phyloP scores from a whole-genome alignment of 2,888 invertebrate species.

The Bellardia bayeri region DNA sequence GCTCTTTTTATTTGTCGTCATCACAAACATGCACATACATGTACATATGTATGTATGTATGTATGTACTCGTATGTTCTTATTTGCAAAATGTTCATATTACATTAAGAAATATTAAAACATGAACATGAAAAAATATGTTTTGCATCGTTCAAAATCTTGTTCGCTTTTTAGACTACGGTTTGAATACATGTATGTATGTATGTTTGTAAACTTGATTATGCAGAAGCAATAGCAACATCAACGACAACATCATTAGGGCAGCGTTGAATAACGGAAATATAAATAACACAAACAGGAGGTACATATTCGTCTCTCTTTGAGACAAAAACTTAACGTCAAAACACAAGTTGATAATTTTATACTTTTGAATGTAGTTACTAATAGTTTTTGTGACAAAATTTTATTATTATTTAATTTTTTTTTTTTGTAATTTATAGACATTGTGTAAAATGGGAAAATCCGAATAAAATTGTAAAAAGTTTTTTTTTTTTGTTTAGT shows the following conservation, averaged over 20 bases:
- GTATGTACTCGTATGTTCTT: neutral
- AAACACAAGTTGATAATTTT: no score
- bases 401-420: no score
- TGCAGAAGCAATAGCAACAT: slow-evolving; percentile 9
- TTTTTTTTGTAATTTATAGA: no score
- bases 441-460: no score
- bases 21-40: neutral
- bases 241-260: neutral
- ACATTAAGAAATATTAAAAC: neutral
- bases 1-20: neutral
- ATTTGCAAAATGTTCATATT: neutral
- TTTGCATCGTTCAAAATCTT: neutral
- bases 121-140: neutral
- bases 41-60: no score
- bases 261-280: slow-evolving; percentile 52
- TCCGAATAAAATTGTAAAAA: no score
- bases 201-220: slow-evolving; percentile 60
- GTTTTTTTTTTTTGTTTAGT: no score
- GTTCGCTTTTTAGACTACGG: neutral
- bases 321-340: no score
- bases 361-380: no score
- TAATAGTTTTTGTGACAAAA: no score
- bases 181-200: neutral
- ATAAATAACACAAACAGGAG: slow-evolving; percentile 49
- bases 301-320: neutral